phyloP scores from a whole-genome alignment of 2,797 vertebrate genomes.

The Pantherophis alleghaniensis region DNA sequence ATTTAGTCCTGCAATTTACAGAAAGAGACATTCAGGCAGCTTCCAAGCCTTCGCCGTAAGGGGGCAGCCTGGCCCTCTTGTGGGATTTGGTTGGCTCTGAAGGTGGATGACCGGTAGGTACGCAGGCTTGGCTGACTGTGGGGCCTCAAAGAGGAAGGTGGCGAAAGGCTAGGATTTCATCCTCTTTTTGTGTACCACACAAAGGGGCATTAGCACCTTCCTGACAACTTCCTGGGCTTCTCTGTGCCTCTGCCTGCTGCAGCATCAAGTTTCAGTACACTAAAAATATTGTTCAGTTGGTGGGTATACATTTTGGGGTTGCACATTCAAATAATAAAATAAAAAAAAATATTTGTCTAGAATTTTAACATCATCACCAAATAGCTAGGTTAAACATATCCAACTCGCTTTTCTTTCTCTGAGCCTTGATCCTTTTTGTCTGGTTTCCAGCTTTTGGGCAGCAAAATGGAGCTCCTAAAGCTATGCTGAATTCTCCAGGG shows the following conservation, averaged over 20 bases:
- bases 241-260: too few relatives aligned
- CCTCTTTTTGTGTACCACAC: background rate
- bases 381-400: background rate
- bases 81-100: background rate
- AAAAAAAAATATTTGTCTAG: background rate
- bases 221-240: background rate
- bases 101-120: background rate
- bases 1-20: conserved; percentile 47
- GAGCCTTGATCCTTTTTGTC: background rate
- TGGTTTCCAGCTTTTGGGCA: background rate
- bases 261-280: background rate
- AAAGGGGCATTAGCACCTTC: background rate
- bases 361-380: background rate
- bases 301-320: background rate
- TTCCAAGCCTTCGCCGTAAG: too few relatives aligned
- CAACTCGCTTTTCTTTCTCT: background rate
- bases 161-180: background rate
- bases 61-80: background rate
- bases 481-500: background rate
- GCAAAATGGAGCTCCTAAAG: background rate
- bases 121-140: background rate
- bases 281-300: background rate
- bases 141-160: background rate
- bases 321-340: background rate
- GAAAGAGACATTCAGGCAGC: background rate